Conservation (phyloP, 2,888 invertebrate genomes). For the Leucania comma region DNA sequence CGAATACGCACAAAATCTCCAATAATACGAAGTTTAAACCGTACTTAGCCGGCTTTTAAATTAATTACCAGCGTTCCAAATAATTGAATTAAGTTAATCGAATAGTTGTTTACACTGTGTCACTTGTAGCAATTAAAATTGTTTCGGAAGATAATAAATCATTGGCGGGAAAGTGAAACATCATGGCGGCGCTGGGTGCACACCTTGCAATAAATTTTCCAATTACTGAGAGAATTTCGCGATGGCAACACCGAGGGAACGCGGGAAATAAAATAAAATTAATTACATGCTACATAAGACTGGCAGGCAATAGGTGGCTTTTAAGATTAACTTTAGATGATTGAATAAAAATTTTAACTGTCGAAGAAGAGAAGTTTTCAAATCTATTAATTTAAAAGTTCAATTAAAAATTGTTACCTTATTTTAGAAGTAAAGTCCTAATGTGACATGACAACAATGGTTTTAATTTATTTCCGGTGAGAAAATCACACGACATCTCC, state of each 20-base stretch:
- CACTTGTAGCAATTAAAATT: constrained; percentile 90
- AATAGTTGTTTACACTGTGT: constrained; percentile 91
- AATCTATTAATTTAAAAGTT: background rate
- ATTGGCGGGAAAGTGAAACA: constrained; percentile 90
- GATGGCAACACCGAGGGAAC: constrained; percentile 80
- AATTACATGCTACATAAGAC: constrained; percentile 70
- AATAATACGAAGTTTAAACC: constrained; percentile 66
- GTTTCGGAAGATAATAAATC: constrained; percentile 89
- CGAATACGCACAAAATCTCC: constrained; percentile 65
- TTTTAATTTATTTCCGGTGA: too few species aligned
- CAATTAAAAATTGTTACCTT: too few species aligned
- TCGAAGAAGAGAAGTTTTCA: background rate
- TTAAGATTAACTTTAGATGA: constrained; percentile 17
- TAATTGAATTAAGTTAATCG: constrained; percentile 90
- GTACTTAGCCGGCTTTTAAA: constrained; percentile 81
- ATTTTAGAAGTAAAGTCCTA: background rate
- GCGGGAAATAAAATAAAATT: constrained; percentile 85
- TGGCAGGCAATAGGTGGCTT: constrained; percentile 48
- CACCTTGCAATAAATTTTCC: constrained; percentile 90
- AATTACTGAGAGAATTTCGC: constrained; percentile 87
- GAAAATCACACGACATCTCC: too few species aligned
- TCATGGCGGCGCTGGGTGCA: constrained; percentile 83
- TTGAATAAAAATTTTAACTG: constrained; percentile 10
- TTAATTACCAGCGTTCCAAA: constrained; percentile 83
- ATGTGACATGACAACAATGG: constrained; percentile 10